Base-by-base conservation (phyloP, 2,888 invertebrate species). In the Standfussiana lucernea region DNA sequence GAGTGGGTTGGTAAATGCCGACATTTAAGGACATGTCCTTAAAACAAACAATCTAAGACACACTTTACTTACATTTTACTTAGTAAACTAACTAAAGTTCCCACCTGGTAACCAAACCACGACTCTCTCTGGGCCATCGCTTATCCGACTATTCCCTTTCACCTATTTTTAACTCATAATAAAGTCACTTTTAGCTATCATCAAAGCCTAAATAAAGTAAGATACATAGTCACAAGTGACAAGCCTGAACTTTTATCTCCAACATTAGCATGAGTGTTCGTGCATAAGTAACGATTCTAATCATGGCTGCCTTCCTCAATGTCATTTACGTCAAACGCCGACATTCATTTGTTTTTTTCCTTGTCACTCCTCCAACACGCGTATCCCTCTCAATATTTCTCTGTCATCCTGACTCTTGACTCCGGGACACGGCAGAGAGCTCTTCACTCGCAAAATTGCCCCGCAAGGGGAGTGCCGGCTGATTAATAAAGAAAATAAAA, bases 401-500 rank as follows among this genome's bases (percentile, higher is more conserved):
- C 92, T 92, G 93, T 94, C 94, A 92, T 89, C 87, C 89, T 88
- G 90, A 89, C 92, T 92, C 94, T 95, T 93, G 95, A 95, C 95
- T 94, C 91, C 88, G 86, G 85, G 87, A 90, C 88, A 85, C 88
- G 91, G 90, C 91, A 86, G 90, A 94, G 94, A 91, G 93, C 93
- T 92, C 94, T 95, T 92, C 91, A 91, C 93, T 88, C 82, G 90
- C 91, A 91, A 93, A 94, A 95, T 94, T 93, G 93, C 91, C 89
- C 91, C 90, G 89, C 88, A 87, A 93, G 94, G 94, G 94, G 94
- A 91, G 93, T 89, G 92, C 7, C n/a, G 40, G 40, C 92, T 94
- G 95, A 95, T 95, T 95, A 95, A 95, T 94, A 95, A 94, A 94
- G 92, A 93, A 94, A 94, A 94, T 94, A 94, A 94, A 93, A 94